Evolutionary conservation across 2,797 vertebrate genomes (phyloP).

Genomic region (Lacerta bilineata): DNA sequence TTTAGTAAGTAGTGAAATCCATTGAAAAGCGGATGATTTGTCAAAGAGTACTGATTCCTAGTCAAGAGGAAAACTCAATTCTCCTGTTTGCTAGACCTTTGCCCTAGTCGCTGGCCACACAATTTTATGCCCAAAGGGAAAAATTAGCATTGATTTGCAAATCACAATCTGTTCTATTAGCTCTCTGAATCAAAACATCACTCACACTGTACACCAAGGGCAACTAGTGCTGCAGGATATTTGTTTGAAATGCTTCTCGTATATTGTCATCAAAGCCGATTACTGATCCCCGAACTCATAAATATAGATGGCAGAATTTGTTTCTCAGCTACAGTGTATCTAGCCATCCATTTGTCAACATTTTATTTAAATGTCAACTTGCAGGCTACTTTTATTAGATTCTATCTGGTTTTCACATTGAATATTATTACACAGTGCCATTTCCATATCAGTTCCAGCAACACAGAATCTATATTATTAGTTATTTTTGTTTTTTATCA

Average conservation of each 20-base stretch:
- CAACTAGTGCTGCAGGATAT: neutral
- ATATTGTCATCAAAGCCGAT: neutral
- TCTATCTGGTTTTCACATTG: neutral
- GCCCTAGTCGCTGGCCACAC: conserved; percentile 2
- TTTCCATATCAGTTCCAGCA: neutral
- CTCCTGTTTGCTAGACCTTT: neutral
- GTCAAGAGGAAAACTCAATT: conserved; percentile 20
- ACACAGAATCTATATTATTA: neutral
- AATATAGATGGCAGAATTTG: neutral
- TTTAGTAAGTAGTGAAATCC: conserved; percentile 50
- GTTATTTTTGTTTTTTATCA: neutral
- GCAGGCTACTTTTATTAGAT: neutral
- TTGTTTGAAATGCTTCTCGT: neutral
- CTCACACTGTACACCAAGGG: neutral
- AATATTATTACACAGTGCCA: neutral
- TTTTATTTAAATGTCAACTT: neutral
- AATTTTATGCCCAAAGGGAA: conserved; percentile 6
- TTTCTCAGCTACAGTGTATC: neutral
- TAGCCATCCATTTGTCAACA: neutral
- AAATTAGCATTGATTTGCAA: neutral
- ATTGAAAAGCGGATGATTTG: conserved; percentile 34
- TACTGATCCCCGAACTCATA: neutral
- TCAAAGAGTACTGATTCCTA: conserved; percentile 37
- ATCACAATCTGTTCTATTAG: neutral
- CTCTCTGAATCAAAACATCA: conserved; percentile 12